phyloP scores from a whole-genome alignment of 92 coral and sea anemone species.

The Phenganax stokvisi region DNA sequence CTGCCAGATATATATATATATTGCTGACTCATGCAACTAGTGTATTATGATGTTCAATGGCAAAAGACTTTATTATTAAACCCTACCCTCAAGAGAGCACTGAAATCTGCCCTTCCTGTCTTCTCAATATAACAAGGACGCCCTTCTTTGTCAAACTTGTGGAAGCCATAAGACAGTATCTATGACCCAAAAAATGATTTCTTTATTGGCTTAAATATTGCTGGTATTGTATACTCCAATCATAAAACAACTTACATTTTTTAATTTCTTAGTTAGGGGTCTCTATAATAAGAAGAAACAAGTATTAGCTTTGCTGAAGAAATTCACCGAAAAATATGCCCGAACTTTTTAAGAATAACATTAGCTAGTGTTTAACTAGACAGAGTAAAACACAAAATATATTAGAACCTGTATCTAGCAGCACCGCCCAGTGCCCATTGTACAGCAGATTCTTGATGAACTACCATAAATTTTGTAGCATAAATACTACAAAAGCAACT shows the following conservation, averaged over 20 bases:
- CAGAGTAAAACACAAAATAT: too few species aligned
- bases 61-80: neutral
- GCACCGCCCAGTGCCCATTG: too few species aligned
- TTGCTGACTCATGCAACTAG: too few species aligned
- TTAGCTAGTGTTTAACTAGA: too few species aligned
- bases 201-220: neutral
- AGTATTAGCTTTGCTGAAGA: neutral
- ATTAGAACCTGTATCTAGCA: too few species aligned
- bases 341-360: too few species aligned
- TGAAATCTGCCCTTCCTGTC: constrained; percentile 79
- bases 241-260: constrained; percentile 50
- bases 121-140: constrained; percentile 89
- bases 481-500: too few species aligned
- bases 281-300: constrained; percentile 50
- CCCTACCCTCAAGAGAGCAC: constrained; percentile 76
- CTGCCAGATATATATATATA: too few species aligned
- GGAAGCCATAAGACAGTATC: constrained; percentile 80
- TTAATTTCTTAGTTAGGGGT: constrained; percentile 75
- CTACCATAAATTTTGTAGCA: too few species aligned
- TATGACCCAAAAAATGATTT: neutral
- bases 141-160: constrained; percentile 81
- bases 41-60: too few species aligned
- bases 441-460: too few species aligned
- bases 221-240: neutral
- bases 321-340: neutral